phyloP scores from a whole-genome alignment of 2,797 vertebrate species.

The Lepus townsendii region DNA sequence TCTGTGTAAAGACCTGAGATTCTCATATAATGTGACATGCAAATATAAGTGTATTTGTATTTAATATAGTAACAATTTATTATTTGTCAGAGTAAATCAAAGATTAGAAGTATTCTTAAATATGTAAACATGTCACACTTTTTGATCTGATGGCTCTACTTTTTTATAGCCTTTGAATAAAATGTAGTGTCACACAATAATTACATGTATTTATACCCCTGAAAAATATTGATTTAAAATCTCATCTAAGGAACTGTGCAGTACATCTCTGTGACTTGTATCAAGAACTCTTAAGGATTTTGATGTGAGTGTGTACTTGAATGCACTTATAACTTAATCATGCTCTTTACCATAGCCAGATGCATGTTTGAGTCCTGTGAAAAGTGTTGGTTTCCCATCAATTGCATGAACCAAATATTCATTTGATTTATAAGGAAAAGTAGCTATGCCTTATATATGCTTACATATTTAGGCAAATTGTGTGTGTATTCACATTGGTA shows the following conservation, averaged over 20 bases:
- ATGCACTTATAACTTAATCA: conserved; percentile 43
- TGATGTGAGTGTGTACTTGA: background rate
- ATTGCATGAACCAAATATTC: background rate
- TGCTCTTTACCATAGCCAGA: conserved; percentile 37
- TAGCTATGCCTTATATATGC: background rate
- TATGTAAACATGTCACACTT: background rate
- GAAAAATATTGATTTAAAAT: conserved; percentile 13
- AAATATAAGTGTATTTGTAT: background rate
- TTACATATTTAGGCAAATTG: conserved; percentile 37
- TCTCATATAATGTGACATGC: background rate
- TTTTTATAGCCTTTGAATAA: background rate
- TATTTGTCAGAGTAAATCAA: background rate
- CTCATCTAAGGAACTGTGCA: conserved; percentile 40
- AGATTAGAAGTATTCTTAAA: background rate
- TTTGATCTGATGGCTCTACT: background rate
- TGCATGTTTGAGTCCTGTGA: background rate
- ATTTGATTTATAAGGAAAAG: background rate
- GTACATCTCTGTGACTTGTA: background rate
- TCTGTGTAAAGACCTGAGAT: background rate
- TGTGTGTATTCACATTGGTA: conserved; percentile 55
- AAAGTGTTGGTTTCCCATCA: background rate
- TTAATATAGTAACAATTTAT: background rate
- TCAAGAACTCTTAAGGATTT: background rate
- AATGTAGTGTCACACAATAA: background rate
- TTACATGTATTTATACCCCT: conserved; percentile 10